Conservation (phyloP, 2,888 invertebrate genomes). For the Cerastis leucographa region DNA sequence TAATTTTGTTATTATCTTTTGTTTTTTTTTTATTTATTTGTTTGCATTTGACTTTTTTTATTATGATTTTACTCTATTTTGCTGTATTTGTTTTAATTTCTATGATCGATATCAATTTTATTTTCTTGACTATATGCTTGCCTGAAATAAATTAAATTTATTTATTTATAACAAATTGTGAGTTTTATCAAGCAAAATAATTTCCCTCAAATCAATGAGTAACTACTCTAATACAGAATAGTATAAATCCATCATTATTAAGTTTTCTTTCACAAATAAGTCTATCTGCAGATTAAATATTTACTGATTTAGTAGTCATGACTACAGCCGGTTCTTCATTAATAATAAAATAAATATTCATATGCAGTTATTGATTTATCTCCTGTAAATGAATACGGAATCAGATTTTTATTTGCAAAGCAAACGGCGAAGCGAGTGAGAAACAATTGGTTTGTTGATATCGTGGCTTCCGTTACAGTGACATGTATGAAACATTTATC, state of each 20-base stretch:
- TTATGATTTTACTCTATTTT: no score
- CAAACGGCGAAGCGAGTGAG: slow-evolving; percentile 35
- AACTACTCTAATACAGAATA: background rate
- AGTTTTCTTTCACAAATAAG: slow-evolving; percentile 2
- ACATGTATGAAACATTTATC: slow-evolving; percentile 66
- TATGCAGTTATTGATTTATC: slow-evolving; percentile 27
- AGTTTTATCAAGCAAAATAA: no score
- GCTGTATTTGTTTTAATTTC: no score
- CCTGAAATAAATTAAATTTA: no score
- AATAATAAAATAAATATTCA: slow-evolving; percentile 24
- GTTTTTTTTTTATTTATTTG: no score
- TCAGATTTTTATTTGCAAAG: slow-evolving; percentile 53
- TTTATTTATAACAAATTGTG: no score
- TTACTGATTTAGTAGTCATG: slow-evolving; percentile 11
- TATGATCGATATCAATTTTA: no score
- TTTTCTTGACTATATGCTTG: no score
- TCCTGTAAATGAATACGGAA: slow-evolving; percentile 40
- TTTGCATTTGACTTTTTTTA: no score
- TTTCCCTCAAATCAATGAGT: slow-evolving; percentile 11
- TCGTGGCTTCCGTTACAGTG: slow-evolving; percentile 53
- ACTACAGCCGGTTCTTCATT: slow-evolving; percentile 16
- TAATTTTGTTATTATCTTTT: no score
- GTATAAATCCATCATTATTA: background rate
- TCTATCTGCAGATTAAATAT: slow-evolving; percentile 9
- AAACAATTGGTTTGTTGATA: slow-evolving; percentile 60